Base-by-base conservation (phyloP, 92 coral and sea anemone species). In the Zoanthus solanderi region DNA sequence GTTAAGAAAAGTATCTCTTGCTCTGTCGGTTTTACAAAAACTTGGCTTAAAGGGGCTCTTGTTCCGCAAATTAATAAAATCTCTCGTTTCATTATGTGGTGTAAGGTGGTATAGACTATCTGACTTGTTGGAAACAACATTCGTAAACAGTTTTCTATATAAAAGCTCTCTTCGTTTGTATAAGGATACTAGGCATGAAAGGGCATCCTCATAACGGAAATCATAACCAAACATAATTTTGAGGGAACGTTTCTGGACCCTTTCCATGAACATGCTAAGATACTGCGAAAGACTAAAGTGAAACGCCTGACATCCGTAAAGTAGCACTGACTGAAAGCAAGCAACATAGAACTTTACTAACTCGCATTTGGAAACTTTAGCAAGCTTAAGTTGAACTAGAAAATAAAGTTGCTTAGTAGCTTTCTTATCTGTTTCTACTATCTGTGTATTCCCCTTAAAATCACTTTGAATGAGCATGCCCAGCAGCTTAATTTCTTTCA, bases 81-180 rank as follows among this genome's bases (percentile, higher is more conserved):
- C 23, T 23, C 23, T 23, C 71, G 71, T 65, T 65, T 65, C 71
- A 16, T 65, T 65, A n/a, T 65, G 71, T 65, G 71, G 71, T 65
- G n/a, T n/a, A 65, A 65, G 30, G n/a, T 65, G 31, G 71, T 17
- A 65, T 65, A 65, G 28, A 65, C 71, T 23, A 23, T 23, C 23
- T 23, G 23, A 23, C 23, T 23, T 23, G 0, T 23, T 23, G 23
- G 23, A 23, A 23, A 23, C 23, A 23, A 23, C 23, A 23, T 23
- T 23, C 23, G 23, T 23, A 23, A 23, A 23, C 23, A 6, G 15
- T 60, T 60, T 60, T 60, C 67, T 13, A n/a, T 15, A 60, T 12
- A 60, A 60, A 60, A 60, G 67, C 67, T 60, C 67, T 60, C 67
- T 60, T 60, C 67, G 6, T 6, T 60, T n/a, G 16, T 60, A 60